Evolutionary conservation across 2,797 vertebrate species (phyloP), one percentile per base, ranked within the genome.

Genomic region (Ispidina picta): DNA sequence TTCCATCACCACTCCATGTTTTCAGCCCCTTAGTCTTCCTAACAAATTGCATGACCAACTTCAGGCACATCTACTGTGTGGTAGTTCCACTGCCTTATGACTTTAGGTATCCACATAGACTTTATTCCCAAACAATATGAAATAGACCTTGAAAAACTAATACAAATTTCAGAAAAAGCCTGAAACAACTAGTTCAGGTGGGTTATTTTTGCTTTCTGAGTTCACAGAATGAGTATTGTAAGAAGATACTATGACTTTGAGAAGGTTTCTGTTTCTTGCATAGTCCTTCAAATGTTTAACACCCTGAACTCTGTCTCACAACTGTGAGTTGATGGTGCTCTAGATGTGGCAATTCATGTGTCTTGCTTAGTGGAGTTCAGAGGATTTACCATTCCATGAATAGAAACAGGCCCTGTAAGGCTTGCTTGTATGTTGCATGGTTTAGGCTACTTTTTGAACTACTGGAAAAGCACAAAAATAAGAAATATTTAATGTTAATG

Each of bases 401-500:
- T 16, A 92, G 60, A 94, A 64, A 39, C 49, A 68, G 93, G 46
- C 17, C 65, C 48, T 90, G 29, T 46, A 65, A 90, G 46, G 39
- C 60, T 92, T 89, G 43, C 31, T 93, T 87, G 48, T 82, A 12
- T 37, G 65, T 86, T 68, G 54, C 55, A 83, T 83, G 69, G 79
- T 93, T 92, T 79, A 79, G 86, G 69, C 51, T 93, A 52, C 29
- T 68, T 95, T 83, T 84, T 90, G 54, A 92, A 44, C 60, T 77
- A 31, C 46, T 66, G 75, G 78, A 89, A 94, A 70, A 90, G 59
- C 78, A 84, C 48, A 81, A 81, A 65, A 79, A 18, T n/a, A 83
- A 49, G 49, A 74, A 63, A 28, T 87, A 62, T 16, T 88, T 86
- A 28, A 54, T 46, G 31, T 88, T 81, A 71, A n/a, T 49, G 17